Base-by-base conservation (phyloP, 1,140 invertebrate genomes). In the Bombus impatiens region DNA sequence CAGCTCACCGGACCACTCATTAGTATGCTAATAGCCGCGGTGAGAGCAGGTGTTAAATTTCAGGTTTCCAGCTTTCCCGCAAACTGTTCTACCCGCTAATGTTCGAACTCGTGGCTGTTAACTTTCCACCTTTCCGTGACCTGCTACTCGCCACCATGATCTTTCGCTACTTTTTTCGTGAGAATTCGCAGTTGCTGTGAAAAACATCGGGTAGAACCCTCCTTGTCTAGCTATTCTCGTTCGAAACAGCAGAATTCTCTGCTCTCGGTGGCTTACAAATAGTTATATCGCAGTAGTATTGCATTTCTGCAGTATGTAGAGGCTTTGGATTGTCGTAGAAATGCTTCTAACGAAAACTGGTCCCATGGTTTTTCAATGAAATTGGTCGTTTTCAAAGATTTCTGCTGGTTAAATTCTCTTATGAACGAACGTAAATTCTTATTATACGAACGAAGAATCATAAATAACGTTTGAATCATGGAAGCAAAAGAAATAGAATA, bases 21-120 rank as follows among this genome's bases (percentile, higher is more conserved):
- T 85, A 85, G 83, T 68, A 85, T 85, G 83, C 53, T 85, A 85
- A 85, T 85, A 80, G 83, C 83, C 53, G 32, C 25, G 53, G 53
- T 9, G 65, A 78, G 67, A 35, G 68, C 53, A 62, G 47, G 37
- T 72, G 77, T 40, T 84, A 84, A 84, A 84, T 84, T 84, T 84
- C 57, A 79, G 67, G 67, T 84, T 84, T 62, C 53, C 83, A 32
- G 53, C 68, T 47, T 62, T 32, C 53, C 77, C 67, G 40, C 77
- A 25, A 72, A 62, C 77, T 68, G 9, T 79, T 62, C 75, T 28
- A 3, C 77, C 13, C 77, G 74, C 53, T 84, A 71, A 84, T 84
- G 82, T 35, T 37, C 82, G 47, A 78, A 78, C 65, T 78, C 65
- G 75, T 37, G 76, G 53, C 47, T 57, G 62, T 84, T 78, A 37